Evolutionary conservation across 2,797 vertebrate species (phyloP), one percentile per base, ranked within the genome.

Genomic region (Arrhamphus sclerolepis): DNA sequence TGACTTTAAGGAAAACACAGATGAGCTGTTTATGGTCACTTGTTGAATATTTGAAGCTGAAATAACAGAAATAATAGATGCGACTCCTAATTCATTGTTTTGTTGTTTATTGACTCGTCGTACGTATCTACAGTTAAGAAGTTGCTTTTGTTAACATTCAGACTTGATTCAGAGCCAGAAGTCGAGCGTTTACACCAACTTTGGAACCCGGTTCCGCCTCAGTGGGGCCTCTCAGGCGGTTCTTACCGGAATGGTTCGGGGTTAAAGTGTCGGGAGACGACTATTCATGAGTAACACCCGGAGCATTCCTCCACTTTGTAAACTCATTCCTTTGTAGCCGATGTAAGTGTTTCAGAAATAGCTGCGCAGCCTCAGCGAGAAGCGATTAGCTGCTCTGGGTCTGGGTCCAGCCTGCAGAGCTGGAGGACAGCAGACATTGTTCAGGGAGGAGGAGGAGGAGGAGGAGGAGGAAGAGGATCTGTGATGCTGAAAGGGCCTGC

Each of bases 261-360:
- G 31, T 34, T 46, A 47, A 60, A 49, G 40, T 48, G 41, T 72
- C 44, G 22, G 44, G 39, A 77, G 55, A 60, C 46, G 58, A 47
- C 31, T 75, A n/a, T 62, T 80, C 42, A 38, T 55, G 20, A 22
- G 13, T 20, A 49, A 53, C 28, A 47, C 56, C 39, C 42, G 47
- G 42, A 73, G 66, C 56, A 66, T 60, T 70, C 68, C 72, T 70
- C 75, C 52, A 69, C 41, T 60, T 72, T 72, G 65, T 44, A 42
- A n/a, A 70, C 59, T 78, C 71, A 78, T 86, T 89, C 80, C 79
- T 86, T 61, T 26, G 54, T 22, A 69, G 44, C 87, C 89, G 88
- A 87, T 72, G 85, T 89, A 87, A 92, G 72, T 28, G 67, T 61
- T 71, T 76, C 86, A 87, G 81, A 87, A 91, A 91, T 89, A 90